Evolutionary conservation across 2,797 vertebrate genomes (phyloP).

Genomic region (Podarcis siculus): DNA sequence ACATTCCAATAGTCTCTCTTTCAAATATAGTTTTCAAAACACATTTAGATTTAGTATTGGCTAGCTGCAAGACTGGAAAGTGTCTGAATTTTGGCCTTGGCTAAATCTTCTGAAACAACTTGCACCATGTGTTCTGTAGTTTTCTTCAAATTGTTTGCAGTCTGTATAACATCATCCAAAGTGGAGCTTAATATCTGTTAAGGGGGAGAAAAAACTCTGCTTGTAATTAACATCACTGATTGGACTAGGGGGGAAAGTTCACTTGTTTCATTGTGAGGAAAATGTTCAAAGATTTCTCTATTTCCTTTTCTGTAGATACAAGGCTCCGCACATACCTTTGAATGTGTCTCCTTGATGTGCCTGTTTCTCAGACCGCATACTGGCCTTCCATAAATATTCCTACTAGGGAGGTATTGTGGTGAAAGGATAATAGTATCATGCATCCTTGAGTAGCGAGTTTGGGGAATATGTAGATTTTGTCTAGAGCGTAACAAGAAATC

Average conservation of each 20-base stretch:
- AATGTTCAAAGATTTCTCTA: background rate
- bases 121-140: conserved; percentile 88
- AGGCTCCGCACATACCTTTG: conserved; percentile 64
- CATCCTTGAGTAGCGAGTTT: conserved; percentile 39
- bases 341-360: conserved; percentile 22
- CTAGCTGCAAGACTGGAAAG: conserved; percentile 43
- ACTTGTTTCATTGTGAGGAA: background rate
- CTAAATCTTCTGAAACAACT: conserved; percentile 84
- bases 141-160: conserved; percentile 87
- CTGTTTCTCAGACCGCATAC: conserved; percentile 30
- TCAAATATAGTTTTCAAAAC: background rate
- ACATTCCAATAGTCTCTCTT: background rate
- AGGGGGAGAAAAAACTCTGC: conserved; percentile 32
- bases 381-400: conserved; percentile 56
- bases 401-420: conserved; percentile 25
- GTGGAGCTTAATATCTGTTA: conserved; percentile 83
- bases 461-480: conserved; percentile 44
- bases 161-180: conserved; percentile 87
- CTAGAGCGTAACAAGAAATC: conserved; percentile 59
- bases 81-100: conserved; percentile 77
- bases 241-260: background rate
- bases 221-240: no score
- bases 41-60: conserved; percentile 11
- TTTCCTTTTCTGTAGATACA: background rate
- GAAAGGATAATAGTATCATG: conserved; percentile 35